Percentiles rank a stretch among this genome's conserved stretches.
These are phyloP conservation scores for Callipepla squamata DNA, from an alignment of 2,113 vertebrate genomes.

Conservation along the genomic window DNA sequence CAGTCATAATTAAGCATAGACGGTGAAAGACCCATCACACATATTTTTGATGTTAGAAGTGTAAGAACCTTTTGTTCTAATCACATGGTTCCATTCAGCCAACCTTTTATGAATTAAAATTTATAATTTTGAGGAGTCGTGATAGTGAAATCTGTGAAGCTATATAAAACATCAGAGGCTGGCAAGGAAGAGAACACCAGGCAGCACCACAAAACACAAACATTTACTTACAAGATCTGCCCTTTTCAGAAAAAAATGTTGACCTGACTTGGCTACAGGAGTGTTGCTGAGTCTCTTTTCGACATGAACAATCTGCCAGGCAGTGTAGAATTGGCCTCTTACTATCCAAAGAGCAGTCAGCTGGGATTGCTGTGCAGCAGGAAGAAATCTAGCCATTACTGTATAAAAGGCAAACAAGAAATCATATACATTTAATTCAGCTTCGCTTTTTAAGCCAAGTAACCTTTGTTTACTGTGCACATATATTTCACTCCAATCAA, in stretches of 20 bases:
- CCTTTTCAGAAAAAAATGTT: neutral
- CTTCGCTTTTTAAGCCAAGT: neutral
- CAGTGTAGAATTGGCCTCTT: neutral
- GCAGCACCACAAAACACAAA: neutral
- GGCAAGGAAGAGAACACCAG: neutral
- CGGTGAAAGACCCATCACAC: neutral
- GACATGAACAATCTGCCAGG: accelerated
- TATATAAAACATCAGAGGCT: neutral
- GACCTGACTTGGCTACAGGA: neutral
- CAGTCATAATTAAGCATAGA: neutral
- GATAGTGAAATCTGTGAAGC: neutral
- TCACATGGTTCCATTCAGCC: neutral
- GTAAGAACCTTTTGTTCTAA: neutral
- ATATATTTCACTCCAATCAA: neutral
- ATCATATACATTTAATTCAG: neutral
- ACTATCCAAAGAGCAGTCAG: neutral
- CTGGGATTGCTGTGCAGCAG: neutral
- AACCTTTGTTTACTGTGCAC: neutral
- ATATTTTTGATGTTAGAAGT: neutral
- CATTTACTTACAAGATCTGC: neutral
- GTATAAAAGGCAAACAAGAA: neutral
- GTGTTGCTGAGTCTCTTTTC: neutral
- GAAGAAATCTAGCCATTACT: neutral
- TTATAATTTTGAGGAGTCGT: neutral
- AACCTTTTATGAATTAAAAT: neutral